These are phyloP conservation scores for Emberiza fucata DNA, from an alignment of 2,113 vertebrate genomes.

Conservation along the genomic window DNA sequence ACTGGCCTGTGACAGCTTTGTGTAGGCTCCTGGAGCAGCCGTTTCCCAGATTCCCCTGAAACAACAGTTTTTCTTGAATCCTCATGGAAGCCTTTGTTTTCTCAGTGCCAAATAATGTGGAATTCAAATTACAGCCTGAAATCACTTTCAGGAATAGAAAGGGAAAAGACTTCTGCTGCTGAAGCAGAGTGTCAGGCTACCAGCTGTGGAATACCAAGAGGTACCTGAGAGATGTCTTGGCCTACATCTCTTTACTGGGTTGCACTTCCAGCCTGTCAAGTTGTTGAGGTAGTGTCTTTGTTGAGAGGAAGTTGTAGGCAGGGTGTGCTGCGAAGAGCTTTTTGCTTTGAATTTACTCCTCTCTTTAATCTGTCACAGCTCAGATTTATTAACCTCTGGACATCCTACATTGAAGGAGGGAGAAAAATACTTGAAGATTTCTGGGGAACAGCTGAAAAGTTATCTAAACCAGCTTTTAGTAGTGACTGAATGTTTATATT, in stretches of 20 bases:
- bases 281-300: background rate
- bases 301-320: background rate
- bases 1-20: background rate
- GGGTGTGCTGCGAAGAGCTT: background rate
- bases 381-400: slow-evolving; percentile 28
- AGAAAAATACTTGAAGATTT: background rate
- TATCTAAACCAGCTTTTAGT: slow-evolving; percentile 24
- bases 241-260: background rate
- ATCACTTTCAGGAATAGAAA: background rate
- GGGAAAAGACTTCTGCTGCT: background rate
- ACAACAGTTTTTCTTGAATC: background rate
- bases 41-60: background rate
- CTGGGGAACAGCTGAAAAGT: background rate
- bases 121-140: background rate
- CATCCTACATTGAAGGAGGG: background rate
- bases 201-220: background rate
- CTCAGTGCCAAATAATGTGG: background rate
- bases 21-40: background rate
- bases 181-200: background rate
- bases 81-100: background rate
- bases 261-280: background rate
- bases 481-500: background rate
- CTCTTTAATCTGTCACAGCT: background rate
- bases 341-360: slow-evolving; percentile 12
- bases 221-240: background rate